These are phyloP conservation scores for Proteles cristata DNA, from an alignment of 2,113 vertebrate genomes.

Conservation along the genomic window DNA sequence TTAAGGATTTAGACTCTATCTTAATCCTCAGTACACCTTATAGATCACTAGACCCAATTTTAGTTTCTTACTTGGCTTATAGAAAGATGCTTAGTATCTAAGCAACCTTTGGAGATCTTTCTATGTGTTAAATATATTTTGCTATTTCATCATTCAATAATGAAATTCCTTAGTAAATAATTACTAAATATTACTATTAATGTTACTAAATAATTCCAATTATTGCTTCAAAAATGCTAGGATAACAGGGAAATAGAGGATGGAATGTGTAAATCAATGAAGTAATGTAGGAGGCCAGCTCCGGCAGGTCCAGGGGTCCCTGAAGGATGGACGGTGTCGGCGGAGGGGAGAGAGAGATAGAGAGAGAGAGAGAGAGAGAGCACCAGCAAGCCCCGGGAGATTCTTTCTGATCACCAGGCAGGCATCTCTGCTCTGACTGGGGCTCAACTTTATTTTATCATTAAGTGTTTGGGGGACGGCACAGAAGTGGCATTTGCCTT, in stretches of 20 bases:
- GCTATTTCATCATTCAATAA: neutral
- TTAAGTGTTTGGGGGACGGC: too few relatives aligned
- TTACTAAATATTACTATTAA: too few relatives aligned
- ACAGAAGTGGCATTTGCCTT: too few relatives aligned
- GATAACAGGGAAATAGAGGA: neutral
- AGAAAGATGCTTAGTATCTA: neutral
- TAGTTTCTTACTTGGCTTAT: neutral
- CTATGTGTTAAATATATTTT: neutral
- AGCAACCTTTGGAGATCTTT: neutral
- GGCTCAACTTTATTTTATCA: too few relatives aligned
- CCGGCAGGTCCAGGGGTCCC: too few relatives aligned
- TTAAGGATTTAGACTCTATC: neutral
- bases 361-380: too few relatives aligned
- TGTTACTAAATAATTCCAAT: neutral
- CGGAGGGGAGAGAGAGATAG: too few relatives aligned
- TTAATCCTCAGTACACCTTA: neutral
- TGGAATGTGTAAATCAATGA: neutral
- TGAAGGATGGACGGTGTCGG: too few relatives aligned
- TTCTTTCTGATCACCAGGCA: too few relatives aligned
- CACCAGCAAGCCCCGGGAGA: too few relatives aligned
- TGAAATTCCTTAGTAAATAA: too few relatives aligned
- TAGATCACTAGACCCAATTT: neutral
- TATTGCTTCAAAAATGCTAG: neutral
- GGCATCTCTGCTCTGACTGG: too few relatives aligned
- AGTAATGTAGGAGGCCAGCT: neutral